Base-by-base conservation (phyloP, 2,113 vertebrate species). In the Indicator indicator region DNA sequence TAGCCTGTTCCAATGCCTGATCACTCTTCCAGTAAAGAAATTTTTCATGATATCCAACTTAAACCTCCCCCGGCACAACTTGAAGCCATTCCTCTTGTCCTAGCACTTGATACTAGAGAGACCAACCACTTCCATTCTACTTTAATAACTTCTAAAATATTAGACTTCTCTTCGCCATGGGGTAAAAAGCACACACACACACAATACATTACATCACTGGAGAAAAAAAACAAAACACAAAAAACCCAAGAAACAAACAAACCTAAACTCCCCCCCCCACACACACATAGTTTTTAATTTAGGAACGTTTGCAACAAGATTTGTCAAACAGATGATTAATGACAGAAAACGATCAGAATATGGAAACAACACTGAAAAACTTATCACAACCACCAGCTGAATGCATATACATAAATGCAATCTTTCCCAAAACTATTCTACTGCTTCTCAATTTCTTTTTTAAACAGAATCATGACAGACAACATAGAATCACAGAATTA, bases 321-420 rank as follows among this genome's bases (percentile, higher is more conserved):
- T 70, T 70, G 21, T 40, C 36, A 46, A 74, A 36, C 0, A 6
- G 15, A 40, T 33, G 67, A 36, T 36, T 44, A 52, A 58, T 28
- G 67, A 69, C 36, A 40, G 48, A 83, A 20, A 78, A 50, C 0
- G 3, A 19, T 16, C 20, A 26, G 38, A 14, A 36, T 44, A 62
- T 4, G 36, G 36, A 44, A 90, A 63, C 23, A 44, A 42, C 15
- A 27, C 21, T 30, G 50, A n/a, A 38, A 55, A 75, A 26, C 8
- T 50, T 46, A 36, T 10, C 5, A 3, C 3, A 28, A 40, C 18
- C 16, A n/a, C 33, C 46, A n/a, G 28, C 36, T 54, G 79, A 74
- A 69, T 3, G 67, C 9, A 50, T 42, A 6, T 2, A 0, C 36
- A 24, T 11, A 42, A 65, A 36, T 11, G 6, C 3, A 27, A 48